Evolutionary conservation across 2,797 vertebrate species (phyloP).

Genomic region (Hafferia zeledoni): DNA sequence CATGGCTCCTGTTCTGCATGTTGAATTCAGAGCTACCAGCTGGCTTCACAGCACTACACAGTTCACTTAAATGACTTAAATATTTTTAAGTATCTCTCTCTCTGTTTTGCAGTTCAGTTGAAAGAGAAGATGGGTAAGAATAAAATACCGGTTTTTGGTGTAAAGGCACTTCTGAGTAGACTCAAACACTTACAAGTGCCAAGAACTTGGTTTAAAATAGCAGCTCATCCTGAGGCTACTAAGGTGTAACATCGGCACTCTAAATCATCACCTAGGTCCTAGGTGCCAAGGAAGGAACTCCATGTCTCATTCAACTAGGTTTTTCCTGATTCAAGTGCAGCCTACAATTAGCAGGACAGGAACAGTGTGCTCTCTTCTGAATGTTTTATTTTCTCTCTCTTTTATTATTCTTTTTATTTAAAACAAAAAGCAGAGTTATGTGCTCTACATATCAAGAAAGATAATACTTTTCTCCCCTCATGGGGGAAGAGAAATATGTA

Average conservation of each 20-base stretch:
- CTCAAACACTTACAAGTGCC: not conserved
- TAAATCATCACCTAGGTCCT: not conserved
- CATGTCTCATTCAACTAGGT: not conserved
- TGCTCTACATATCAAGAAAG: not conserved
- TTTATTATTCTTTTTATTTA: not conserved
- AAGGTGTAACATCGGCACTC: not conserved
- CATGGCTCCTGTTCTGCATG: not conserved
- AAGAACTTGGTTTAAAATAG: not conserved
- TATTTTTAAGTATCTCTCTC: not conserved
- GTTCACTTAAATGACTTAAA: not conserved
- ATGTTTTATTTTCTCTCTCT: conserved; percentile 7
- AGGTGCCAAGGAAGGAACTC: not conserved
- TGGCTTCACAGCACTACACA: not conserved
- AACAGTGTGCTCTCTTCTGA: not conserved
- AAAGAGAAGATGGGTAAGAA: not conserved
- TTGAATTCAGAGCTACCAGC: not conserved
- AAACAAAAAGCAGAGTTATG: not conserved
- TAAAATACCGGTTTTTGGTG: not conserved
- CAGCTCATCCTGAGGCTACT: not conserved
- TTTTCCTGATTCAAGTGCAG: not conserved
- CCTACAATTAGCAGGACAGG: not conserved
- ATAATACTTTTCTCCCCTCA: not conserved
- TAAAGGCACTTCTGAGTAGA: not conserved
- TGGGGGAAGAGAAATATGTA: not conserved
- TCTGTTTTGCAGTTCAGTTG: not conserved